A percentile compares a stretch with the other conserved stretches of the same genome.
Evolutionary conservation across 2,113 vertebrate genomes (phyloP).

Genomic region (Sinocyclocheilus grahami): DNA sequence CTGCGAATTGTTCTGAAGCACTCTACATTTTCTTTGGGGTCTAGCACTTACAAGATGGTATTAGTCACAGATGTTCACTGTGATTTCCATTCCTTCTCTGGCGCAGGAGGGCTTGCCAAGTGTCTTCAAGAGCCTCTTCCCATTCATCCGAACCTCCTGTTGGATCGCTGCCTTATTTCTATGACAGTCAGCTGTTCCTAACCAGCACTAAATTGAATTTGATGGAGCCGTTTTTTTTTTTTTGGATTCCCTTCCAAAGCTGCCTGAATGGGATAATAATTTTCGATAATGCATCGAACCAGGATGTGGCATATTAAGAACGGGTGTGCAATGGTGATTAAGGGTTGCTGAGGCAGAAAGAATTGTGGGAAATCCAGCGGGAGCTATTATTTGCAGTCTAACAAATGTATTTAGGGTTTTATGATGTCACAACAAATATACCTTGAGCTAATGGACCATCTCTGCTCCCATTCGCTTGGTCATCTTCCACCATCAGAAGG

Average conservation of each 20-base stretch:
- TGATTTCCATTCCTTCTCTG: constrained; percentile 62
- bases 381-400: constrained; percentile 31
- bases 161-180: constrained; percentile 57
- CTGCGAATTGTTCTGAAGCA: constrained; percentile 58
- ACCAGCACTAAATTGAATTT: constrained; percentile 62
- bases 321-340: constrained; percentile 36
- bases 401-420: constrained; percentile 1
- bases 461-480: neutral
- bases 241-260: constrained; percentile 54
- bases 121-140: constrained; percentile 60
- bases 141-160: constrained; percentile 59
- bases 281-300: constrained; percentile 55
- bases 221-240: constrained; percentile 54
- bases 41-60: constrained; percentile 64
- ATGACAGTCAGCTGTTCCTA: constrained; percentile 62
- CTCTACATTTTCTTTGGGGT: constrained; percentile 62
- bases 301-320: constrained; percentile 33
- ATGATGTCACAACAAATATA: constrained; percentile 13
- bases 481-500: neutral
- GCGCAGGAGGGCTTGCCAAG: constrained; percentile 59
- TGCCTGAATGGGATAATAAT: constrained; percentile 53
- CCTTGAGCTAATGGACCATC: neutral
- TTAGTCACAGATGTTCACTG: constrained; percentile 68
- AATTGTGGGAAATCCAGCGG: constrained; percentile 30
- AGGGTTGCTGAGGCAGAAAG: constrained; percentile 51